Base-by-base conservation (phyloP, 2,113 vertebrate genomes). In the Sinocyclocheilus maitianheensis region DNA sequence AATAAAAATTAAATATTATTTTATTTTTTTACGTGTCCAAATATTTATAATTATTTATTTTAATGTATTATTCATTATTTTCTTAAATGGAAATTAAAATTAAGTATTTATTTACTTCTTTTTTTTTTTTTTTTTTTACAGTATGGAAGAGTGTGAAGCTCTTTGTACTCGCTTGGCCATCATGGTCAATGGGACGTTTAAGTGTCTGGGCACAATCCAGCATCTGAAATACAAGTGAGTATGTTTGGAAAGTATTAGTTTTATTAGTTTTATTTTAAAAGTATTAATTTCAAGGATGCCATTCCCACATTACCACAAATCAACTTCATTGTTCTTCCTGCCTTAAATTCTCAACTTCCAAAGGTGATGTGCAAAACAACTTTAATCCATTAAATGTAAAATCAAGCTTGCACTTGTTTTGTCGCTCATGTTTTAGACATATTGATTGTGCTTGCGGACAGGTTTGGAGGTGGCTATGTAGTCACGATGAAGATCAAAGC, bases 111-210 rank as follows among this genome's bases (percentile, higher is more conserved):
- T 10, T 46, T 46, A 46, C 10, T 11, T 1, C 10, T 46, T 48
- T 12, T 12, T 24, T 75, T 87, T 22, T 87, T 83, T 53, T 90
- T 89, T 83, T 24, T 26, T 67, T 71, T 81, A 80, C 91, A 99
- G 97, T 75, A 99, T 99, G 98, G 98, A 99, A 94, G 98, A 99
- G 92, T 98, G 97, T 89, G 98, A 99, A 90, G 97, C 97, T 0
- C 95, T 99, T 81, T 99, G 98, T 81, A 98, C 97, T 5, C 96
- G 97, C 77, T 92, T 99, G 88, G 98, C 97, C 91, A 99, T 99
- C 94, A 98, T 99, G 98, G 97, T 98, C 85, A 97, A 96, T 37
- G 98, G 98, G 22, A 93, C 95, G 34, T 98, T 99, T 92, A 98
- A 96, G 91, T 99, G 98, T 93, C 93, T 99, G 83, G 98, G 98